Evolutionary conservation across 1,140 invertebrate species (phyloP), one percentile per base, ranked within the genome.

Genomic region (Copidosoma floridanum): DNA sequence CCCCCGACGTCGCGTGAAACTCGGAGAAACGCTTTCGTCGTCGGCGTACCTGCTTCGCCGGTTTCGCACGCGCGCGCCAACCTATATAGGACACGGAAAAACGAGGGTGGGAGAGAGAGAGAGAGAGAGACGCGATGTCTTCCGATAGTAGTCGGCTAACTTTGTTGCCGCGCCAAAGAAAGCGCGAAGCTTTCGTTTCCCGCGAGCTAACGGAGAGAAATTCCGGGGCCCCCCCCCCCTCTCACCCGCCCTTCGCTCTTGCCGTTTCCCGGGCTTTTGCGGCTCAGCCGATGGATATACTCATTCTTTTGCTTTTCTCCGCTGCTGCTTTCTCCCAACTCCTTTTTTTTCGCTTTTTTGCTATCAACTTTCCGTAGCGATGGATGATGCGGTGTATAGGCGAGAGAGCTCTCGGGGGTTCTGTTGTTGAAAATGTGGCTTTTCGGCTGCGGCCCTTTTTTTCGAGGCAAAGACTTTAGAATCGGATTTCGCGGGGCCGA

Each of bases 171-270:
- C 18, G 26, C 23, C 2, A 16, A 24, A 16, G n/a, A 16, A 41
- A 41, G 16, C 18, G 14, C 27, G 46, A 35, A 51, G 57, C 57
- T 59, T n/a, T n/a, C n/a, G n/a, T n/a, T n/a, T n/a, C n/a, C n/a
- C n/a, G n/a, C n/a, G n/a, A n/a, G n/a, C 48, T 59, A 52, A 52
- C 47, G 27, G 53, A 53, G 48, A 46, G 46, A 26, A 58, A 50
- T 44, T 52, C 43, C 57, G n/a, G n/a, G n/a, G n/a, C n/a, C n/a
- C n/a, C n/a, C n/a, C n/a, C n/a, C n/a, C n/a, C n/a, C n/a, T n/a
- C n/a, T n/a, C n/a, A n/a, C 27, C 21, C 29, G 27, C 16, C 27
- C 21, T 21, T 50, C 27, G 2, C 20, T 29, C 47, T 50, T 46
- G 20, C 47, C 47, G 47, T 29, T 50, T 46, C 26, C 21, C 23